Evolutionary conservation across 2,797 vertebrate species (phyloP).

Genomic region (Peromyscus eremicus): DNA sequence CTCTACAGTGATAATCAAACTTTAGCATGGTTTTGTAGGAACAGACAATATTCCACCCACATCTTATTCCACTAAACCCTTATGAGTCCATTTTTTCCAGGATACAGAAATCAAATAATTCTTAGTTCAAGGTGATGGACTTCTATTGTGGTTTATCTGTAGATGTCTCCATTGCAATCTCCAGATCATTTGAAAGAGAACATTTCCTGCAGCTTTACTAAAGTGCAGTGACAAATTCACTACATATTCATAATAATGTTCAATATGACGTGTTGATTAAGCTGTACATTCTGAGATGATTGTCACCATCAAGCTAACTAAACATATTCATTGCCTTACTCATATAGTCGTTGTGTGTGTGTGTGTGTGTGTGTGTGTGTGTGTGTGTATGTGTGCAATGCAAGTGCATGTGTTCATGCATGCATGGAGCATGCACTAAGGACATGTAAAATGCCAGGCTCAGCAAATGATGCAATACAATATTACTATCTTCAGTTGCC

Average conservation of each 20-base stretch:
- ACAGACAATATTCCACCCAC: no score
- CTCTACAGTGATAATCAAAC: background rate
- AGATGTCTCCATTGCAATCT: background rate
- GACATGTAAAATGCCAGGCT: background rate
- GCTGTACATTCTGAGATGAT: background rate
- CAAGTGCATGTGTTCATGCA: background rate
- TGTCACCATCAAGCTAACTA: background rate
- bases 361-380: background rate
- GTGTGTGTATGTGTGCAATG: background rate
- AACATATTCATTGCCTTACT: background rate
- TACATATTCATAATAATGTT: background rate
- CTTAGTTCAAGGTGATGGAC: background rate
- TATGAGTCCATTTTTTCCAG: background rate
- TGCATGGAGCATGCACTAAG: background rate
- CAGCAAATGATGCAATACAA: background rate
- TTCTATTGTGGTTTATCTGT: background rate
- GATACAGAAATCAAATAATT: background rate
- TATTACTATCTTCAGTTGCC: background rate
- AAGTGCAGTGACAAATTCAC: background rate
- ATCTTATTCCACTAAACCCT: background rate
- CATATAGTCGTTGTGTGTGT: background rate
- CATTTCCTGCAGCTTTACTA: background rate
- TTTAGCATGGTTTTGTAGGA: background rate
- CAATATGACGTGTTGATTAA: background rate
- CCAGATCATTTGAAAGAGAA: background rate